Percentiles rank a stretch among this genome's conserved stretches.
phyloP scores from a whole-genome alignment of 2,888 invertebrate species.

The Furcula furcula region DNA sequence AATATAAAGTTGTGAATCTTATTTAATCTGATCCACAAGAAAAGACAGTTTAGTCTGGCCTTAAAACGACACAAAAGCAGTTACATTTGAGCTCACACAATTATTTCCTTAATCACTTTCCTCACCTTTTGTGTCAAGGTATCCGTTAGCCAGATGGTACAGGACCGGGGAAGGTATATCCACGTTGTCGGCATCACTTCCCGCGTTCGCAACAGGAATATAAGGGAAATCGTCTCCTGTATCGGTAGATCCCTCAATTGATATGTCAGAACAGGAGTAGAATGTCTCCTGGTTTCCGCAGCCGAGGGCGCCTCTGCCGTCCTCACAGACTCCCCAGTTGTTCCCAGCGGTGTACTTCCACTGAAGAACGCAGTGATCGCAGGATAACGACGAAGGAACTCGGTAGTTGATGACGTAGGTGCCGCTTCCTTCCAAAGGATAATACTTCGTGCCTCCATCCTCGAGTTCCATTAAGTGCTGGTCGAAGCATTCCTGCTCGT shows the following conservation, averaged over 20 bases:
- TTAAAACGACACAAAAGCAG: too few species aligned
- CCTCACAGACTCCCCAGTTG: constrained; percentile 88
- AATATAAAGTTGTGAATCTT: too few species aligned
- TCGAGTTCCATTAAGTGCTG: constrained; percentile 82
- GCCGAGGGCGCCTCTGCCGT: constrained; percentile 88
- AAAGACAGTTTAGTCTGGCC: too few species aligned
- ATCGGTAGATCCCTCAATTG: constrained; percentile 75
- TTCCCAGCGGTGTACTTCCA: constrained; percentile 94
- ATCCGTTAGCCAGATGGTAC: not conserved
- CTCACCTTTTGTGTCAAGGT: constrained; percentile 1
- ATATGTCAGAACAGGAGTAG: constrained; percentile 89
- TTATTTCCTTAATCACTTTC: not conserved
- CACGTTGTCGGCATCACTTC: not conserved
- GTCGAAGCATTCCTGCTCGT: constrained; percentile 88
- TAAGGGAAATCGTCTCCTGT: not conserved
- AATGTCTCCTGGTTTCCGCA: constrained; percentile 94
- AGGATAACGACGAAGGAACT: constrained; percentile 83
- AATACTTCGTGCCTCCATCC: constrained; percentile 82
- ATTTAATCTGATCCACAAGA: too few species aligned
- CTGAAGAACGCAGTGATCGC: constrained; percentile 91
- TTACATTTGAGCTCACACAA: not conserved
- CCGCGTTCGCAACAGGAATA: constrained; percentile 1
- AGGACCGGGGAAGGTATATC: not conserved
- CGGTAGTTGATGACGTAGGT: constrained; percentile 86
- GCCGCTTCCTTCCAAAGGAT: constrained; percentile 84